A percentile compares a stretch with the other conserved stretches of the same genome.
Conservation (phyloP, 2,113 vertebrate species). For the Carollia perspicillata region DNA sequence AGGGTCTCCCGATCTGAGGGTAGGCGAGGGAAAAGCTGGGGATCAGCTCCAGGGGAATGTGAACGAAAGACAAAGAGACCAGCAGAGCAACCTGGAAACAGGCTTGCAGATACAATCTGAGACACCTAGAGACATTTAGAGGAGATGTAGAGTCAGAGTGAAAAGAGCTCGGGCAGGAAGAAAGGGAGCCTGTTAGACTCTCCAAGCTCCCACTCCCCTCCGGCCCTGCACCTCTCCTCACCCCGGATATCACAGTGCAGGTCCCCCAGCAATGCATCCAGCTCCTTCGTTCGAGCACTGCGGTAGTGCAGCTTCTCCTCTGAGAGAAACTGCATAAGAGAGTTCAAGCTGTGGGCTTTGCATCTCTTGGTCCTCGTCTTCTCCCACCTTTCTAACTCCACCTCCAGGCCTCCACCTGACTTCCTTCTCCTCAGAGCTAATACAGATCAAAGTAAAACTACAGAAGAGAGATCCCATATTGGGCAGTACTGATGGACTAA, state of each 20-base stretch:
- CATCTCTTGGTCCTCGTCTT: background rate
- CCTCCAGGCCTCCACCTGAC: background rate
- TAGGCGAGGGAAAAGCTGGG: background rate
- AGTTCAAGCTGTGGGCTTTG: background rate
- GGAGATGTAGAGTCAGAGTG: background rate
- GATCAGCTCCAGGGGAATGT: background rate
- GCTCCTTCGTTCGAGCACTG: slow-evolving; percentile 91
- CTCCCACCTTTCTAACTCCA: background rate
- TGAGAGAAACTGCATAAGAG: slow-evolving; percentile 88
- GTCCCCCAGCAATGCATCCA: slow-evolving; percentile 93
- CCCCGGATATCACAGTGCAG: slow-evolving; percentile 92
- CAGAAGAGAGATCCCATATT: background rate
- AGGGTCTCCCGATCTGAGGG: slow-evolving; percentile 90
- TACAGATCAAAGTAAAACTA: background rate
- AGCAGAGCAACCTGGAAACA: background rate
- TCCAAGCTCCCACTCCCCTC: background rate
- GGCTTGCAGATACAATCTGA: background rate
- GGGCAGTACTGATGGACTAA: background rate
- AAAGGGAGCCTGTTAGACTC: background rate
- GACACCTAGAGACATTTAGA: background rate
- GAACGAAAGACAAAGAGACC: background rate
- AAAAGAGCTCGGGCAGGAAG: background rate
- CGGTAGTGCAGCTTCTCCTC: slow-evolving; percentile 94
- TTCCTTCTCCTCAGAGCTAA: background rate
- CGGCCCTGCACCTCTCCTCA: background rate